A percentile compares a stretch with the other conserved stretches of the same genome.
These are phyloP conservation scores for Herpetotheres cachinnans DNA, from an alignment of 2,113 vertebrate genomes.

Conservation along the genomic window DNA sequence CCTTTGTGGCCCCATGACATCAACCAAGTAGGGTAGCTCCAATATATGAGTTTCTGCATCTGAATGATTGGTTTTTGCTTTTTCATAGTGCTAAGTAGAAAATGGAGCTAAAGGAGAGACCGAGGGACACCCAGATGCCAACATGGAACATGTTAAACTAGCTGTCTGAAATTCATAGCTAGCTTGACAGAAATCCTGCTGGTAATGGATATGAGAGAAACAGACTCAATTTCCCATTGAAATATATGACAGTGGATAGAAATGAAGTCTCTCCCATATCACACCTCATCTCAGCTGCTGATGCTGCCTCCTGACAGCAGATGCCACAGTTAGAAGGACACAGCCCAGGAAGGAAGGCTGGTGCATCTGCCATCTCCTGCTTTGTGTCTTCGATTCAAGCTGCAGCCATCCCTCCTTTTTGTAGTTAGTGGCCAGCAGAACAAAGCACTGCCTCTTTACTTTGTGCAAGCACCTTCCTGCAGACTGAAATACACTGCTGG, in stretches of 20 bases:
- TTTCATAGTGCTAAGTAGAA: background rate
- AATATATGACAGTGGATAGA: background rate
- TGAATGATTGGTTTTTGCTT: background rate
- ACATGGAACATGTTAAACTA: background rate
- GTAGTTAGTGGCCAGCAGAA: background rate
- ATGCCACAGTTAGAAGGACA: background rate
- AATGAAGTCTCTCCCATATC: background rate
- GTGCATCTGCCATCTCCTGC: background rate
- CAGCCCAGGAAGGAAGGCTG: background rate
- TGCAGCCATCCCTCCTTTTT: background rate
- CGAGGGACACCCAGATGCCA: background rate
- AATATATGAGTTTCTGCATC: background rate
- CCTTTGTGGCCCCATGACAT: background rate
- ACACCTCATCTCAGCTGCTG: background rate
- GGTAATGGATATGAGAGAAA: background rate
- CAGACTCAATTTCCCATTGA: background rate
- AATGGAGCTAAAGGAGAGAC: background rate
- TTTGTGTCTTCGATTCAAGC: background rate
- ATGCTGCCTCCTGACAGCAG: background rate
- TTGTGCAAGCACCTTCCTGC: background rate
- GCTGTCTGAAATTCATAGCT: background rate
- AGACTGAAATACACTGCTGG: background rate
- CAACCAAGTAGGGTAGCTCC: background rate
- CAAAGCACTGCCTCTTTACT: background rate
- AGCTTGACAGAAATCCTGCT: background rate